Evolutionary conservation across 1,140 invertebrate species (phyloP), one percentile per base, ranked within the genome.

Genomic region (Whitmania pigra): DNA sequence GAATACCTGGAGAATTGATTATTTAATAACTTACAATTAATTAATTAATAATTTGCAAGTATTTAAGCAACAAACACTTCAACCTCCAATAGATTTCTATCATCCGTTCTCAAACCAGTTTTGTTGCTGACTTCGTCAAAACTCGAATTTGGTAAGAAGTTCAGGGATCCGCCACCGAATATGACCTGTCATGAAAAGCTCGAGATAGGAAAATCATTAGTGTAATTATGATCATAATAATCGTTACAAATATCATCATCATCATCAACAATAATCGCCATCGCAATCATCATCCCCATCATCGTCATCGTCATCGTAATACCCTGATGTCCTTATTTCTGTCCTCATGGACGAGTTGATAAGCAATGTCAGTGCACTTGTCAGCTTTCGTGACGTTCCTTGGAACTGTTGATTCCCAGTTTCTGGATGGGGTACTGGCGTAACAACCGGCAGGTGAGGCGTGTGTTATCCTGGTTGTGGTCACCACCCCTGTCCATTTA

Each of bases 391-490:
- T 55, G 22, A 67, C 60, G n/a, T 74, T 67, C 5, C 73, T 72
- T 29, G 77, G 67, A 20, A 71, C 72, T 67, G 80, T 79, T 55
- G 71, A 74, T 73, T 83, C 81, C 81, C 80, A 82, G 68, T 79
- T 67, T 25, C 83, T 67, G 53, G 89, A 83, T 0, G 90, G 81
- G 4, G 85, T 85, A 78, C 91, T 88, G 0, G 92, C 90, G 78
- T 94, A 96, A 0, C 90, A 78, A 0, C 90, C 89, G 0, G 88
- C 88, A 0, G 93, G 93, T 0, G 92, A 94, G 0, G 93, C 93
- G 80, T 96, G 92, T 0, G 92, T 95, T 0, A 96, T 88, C 71
- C 91, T 85, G 49, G 92, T 92, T 0, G 89, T 95, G 0, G 93
- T 94, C 2, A 95, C 90, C 67, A 97, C 88, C 25, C 93, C 93